Evolutionary conservation across 1,140 invertebrate genomes (phyloP).

Genomic region (Sitobion miscanthi): DNA sequence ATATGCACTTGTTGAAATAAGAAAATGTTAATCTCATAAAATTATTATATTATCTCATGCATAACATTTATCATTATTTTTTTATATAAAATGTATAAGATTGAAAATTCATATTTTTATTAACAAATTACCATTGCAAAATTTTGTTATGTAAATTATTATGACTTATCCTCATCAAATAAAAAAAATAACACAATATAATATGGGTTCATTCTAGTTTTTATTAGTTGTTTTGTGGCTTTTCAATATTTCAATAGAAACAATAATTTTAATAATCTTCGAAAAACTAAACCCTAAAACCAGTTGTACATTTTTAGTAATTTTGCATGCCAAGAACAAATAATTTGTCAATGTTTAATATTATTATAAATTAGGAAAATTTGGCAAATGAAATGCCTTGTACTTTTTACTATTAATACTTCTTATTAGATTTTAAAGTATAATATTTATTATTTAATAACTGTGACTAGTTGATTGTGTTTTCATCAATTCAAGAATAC

Average conservation of each 20-base stretch:
- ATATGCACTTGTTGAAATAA: constrained; percentile 30
- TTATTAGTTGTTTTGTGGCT: neutral
- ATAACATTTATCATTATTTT: constrained; percentile 23
- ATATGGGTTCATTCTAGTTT: neutral
- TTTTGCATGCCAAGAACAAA: neutral
- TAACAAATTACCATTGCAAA: constrained; percentile 24
- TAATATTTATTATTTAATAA: too few species aligned
- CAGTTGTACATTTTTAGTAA: neutral
- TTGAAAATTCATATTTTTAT: neutral
- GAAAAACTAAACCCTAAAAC: neutral
- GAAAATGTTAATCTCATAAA: constrained; percentile 17
- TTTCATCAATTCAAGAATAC: too few species aligned
- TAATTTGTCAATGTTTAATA: neutral
- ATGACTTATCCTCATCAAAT: neutral
- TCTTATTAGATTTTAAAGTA: too few species aligned
- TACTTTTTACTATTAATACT: too few species aligned
- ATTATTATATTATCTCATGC: neutral
- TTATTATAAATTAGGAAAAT: too few species aligned
- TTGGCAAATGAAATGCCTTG: too few species aligned
- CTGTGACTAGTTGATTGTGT: too few species aligned
- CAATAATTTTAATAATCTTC: neutral
- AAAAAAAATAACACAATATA: constrained; percentile 16
- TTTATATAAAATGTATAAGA: neutral
- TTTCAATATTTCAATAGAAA: neutral
- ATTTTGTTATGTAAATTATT: constrained; percentile 27